Conservation (phyloP, 2,113 vertebrate species). For the Saguinus midas region DNA sequence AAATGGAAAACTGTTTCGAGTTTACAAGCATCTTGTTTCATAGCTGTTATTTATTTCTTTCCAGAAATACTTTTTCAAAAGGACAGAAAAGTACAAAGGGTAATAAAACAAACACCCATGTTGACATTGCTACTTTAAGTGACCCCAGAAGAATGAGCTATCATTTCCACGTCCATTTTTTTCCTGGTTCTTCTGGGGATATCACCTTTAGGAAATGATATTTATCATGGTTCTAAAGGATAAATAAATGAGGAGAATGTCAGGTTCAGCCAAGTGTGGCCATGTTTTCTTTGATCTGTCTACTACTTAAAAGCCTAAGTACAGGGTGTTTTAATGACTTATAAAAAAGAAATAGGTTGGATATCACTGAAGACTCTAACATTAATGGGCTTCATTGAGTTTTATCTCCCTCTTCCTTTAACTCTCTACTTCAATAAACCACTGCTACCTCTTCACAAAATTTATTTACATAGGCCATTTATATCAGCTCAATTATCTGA, state of each 20-base stretch:
- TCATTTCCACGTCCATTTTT: not conserved
- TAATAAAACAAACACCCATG: slow-evolving; percentile 5
- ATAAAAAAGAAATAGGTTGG: slow-evolving; percentile 47
- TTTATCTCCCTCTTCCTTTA: slow-evolving; percentile 29
- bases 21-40: slow-evolving; percentile 12
- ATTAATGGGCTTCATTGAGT: not conserved
- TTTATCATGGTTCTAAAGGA: not conserved
- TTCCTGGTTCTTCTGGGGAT: slow-evolving; percentile 10
- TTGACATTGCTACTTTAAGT: not conserved
- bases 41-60: slow-evolving; percentile 1
- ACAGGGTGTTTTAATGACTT: slow-evolving; percentile 61
- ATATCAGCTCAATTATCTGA: slow-evolving; percentile 33
- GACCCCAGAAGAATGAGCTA: not conserved
- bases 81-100: not conserved
- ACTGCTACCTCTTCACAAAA: not conserved
- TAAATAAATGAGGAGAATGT: slow-evolving; percentile 3
- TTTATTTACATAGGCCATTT: slow-evolving; percentile 8
- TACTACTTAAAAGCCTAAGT: slow-evolving; percentile 27
- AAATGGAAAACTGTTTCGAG: not conserved
- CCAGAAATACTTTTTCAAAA: slow-evolving; percentile 28
- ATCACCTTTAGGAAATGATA: not conserved
- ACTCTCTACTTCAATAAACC: not conserved
- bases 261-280: slow-evolving; percentile 33
- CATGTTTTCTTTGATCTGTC: slow-evolving; percentile 44
- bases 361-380: slow-evolving; percentile 64